These are phyloP conservation scores for Planococcus citri DNA, from an alignment of 1,140 invertebrate genomes.

Conservation along the genomic window DNA sequence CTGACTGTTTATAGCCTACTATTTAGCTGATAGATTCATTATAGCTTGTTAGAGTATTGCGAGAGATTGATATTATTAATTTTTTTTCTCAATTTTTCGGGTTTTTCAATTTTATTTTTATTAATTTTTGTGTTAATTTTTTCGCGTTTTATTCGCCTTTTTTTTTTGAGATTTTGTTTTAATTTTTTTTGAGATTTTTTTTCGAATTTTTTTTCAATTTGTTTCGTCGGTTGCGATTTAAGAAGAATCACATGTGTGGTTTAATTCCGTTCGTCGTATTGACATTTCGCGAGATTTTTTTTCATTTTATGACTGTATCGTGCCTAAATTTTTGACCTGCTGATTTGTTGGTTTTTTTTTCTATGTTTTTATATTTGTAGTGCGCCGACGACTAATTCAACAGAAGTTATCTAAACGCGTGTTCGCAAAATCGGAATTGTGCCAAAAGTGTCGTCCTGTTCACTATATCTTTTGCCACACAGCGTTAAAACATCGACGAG, in stretches of 20 bases:
- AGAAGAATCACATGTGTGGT: too few species aligned
- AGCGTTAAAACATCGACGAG: too few species aligned
- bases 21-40: conserved; percentile 10
- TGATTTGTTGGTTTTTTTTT: background rate
- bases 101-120: background rate
- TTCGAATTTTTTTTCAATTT: conserved; percentile 9
- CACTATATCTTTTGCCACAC: too few species aligned
- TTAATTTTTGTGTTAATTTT: background rate
- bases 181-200: background rate
- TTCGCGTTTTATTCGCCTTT: background rate
- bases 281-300: background rate
- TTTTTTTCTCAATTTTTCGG: background rate
- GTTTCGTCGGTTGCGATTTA: too few species aligned
- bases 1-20: conserved; percentile 20
- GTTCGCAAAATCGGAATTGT: background rate
- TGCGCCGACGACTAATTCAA: background rate
- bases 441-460: background rate
- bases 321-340: background rate
- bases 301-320: background rate
- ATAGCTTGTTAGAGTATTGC: background rate
- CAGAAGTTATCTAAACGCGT: background rate
- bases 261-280: background rate
- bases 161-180: background rate
- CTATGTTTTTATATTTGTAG: background rate
- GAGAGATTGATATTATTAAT: background rate